Evolutionary conservation across 2,888 invertebrate genomes (phyloP).

Genomic region (Panzeria rudis): DNA sequence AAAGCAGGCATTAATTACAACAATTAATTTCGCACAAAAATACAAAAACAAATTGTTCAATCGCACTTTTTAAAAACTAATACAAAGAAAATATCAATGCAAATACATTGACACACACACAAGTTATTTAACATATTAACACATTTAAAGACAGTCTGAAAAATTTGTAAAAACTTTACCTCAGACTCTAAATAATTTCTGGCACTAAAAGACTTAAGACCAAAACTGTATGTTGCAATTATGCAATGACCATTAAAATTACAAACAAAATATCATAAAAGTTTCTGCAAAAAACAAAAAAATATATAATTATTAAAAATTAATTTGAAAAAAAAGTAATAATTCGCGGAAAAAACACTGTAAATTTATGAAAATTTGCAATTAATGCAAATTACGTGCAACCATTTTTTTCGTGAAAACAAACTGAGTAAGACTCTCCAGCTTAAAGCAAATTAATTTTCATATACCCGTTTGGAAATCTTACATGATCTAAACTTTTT

Average conservation of each 20-base stretch:
- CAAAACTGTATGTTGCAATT: slow-evolving; percentile 32
- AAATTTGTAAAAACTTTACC: slow-evolving; percentile 8
- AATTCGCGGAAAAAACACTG: slow-evolving; percentile 35
- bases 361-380: slow-evolving; percentile 57
- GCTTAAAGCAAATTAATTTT: neutral
- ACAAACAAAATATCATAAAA: slow-evolving; percentile 35
- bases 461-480: neutral
- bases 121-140: slow-evolving; percentile 21
- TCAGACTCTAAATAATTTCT: slow-evolving; percentile 12
- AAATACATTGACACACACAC: neutral
- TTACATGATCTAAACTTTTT: too few species aligned
- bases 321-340: slow-evolving; percentile 19
- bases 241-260: slow-evolving; percentile 65
- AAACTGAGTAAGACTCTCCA: neutral
- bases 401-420: neutral
- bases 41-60: slow-evolving; percentile 10
- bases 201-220: neutral
- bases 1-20: slow-evolving; percentile 70
- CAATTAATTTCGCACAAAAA: slow-evolving; percentile 70
- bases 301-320: slow-evolving; percentile 54
- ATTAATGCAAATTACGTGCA: slow-evolving; percentile 70
- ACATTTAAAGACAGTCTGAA: slow-evolving; percentile 4
- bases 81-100: slow-evolving; percentile 3
- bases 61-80: slow-evolving; percentile 51
- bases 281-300: slow-evolving; percentile 14